Evolutionary conservation across 2,888 invertebrate genomes (phyloP).

Genomic region (Laspeyria flexula): DNA sequence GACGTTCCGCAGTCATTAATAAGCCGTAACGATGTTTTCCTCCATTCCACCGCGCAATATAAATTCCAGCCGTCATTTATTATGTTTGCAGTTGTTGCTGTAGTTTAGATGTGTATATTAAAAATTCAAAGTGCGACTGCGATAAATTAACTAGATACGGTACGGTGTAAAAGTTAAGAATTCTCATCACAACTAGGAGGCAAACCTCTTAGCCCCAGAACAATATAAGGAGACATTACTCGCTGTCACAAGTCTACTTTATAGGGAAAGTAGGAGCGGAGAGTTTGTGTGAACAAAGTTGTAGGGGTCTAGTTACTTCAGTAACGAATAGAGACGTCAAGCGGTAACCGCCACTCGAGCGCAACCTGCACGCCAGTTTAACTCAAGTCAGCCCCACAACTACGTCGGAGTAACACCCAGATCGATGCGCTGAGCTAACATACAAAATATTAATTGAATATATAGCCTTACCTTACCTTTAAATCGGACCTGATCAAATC

Average conservation of each 20-base stretch:
- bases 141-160: constrained; percentile 68
- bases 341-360: constrained; percentile 73
- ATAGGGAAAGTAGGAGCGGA: constrained; percentile 79
- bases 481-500: constrained; percentile 48
- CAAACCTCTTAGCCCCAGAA: constrained; percentile 85
- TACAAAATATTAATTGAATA: constrained; percentile 43
- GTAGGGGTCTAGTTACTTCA: constrained; percentile 71
- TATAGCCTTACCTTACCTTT: constrained; percentile 41
- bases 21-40: constrained; percentile 65
- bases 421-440: constrained; percentile 57
- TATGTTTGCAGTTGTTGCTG: constrained; percentile 38
- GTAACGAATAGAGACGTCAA: constrained; percentile 84
- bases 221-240: constrained; percentile 85
- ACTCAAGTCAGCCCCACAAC: constrained; percentile 64
- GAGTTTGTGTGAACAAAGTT: constrained; percentile 81
- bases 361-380: constrained; percentile 74
- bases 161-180: constrained; percentile 77
- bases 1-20: constrained; percentile 68
- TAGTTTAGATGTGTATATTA: constrained; percentile 46
- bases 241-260: constrained; percentile 84
- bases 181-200: constrained; percentile 78
- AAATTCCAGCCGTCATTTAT: constrained; percentile 46
- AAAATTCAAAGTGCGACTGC: constrained; percentile 59
- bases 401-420: constrained; percentile 59
- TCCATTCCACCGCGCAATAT: constrained; percentile 49